Evolutionary conservation across 53 echinoderm and acorn worm genomes (phyloP), one percentile per base, ranked within the genome.

Genomic region (Crossaster papposus): DNA sequence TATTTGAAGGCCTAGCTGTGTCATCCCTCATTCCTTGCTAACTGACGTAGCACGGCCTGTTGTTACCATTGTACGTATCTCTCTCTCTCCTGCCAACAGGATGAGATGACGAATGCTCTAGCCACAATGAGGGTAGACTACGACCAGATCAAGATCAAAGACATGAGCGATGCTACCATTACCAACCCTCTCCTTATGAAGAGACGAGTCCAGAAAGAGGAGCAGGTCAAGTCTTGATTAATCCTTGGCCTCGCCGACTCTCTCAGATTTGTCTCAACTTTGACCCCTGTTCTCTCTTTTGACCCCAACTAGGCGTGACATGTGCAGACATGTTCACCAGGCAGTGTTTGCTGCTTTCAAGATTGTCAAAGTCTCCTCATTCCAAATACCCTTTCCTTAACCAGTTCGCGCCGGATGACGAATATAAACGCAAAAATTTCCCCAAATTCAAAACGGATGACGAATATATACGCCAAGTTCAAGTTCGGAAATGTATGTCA

Each of bases 101-200:
- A 98, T 90, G 98, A 98, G 86, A 93, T 98, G 98, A 96, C 96
- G 3, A 98, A 96, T 64, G 98, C 98, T 2, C 91, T 98, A 22
- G 96, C 98, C 5, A 98, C 94, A 64, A 98, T 98, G 96, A 86
- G 98, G 73, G 98, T 98, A 6, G 94, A 96, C 90, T 93, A 94
- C 30, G 98, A 98, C 86, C 92, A 93, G 77, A 85, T 96, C 72
- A 88, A 89, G 50, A 98, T 98, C 55, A 98, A 98, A 86, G 96
- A 96, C 0, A 93, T 98, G 17, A 88, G 83, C 44, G 65, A 89
- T 31, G 89, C 98, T 14, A 85, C 94, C 54, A 98, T 96, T 14
- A 85, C 94, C 54, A 98, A 98, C 87, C 96, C 96, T 4, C 88
- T 98, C 23, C 94, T 98, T 24, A 74, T 88, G 85, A 96, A 96